Evolutionary conservation across 2,797 vertebrate species (phyloP).

Genomic region (Dallia pectoralis): DNA sequence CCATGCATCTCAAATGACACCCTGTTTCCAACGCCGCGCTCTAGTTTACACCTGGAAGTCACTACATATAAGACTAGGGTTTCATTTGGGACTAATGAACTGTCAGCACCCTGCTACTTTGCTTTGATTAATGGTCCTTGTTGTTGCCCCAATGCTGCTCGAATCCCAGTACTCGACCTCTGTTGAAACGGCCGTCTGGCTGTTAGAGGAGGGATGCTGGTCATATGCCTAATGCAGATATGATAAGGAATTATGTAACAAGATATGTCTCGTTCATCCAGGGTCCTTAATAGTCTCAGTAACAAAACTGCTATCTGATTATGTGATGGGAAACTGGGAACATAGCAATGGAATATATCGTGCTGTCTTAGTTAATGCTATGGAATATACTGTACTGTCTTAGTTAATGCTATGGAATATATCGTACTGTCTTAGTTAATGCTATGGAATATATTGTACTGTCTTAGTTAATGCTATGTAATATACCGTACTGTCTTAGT

Average conservation of each 20-base stretch:
- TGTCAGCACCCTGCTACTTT: constrained; percentile 4
- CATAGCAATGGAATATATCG: background rate
- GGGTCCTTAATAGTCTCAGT: background rate
- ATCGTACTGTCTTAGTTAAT: too few species aligned
- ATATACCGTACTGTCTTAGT: too few species aligned
- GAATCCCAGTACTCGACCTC: background rate
- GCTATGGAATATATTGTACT: too few species aligned
- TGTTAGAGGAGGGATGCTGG: background rate
- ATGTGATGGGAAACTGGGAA: background rate
- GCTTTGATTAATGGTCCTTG: constrained; percentile 8
- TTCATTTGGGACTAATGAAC: background rate
- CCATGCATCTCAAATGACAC: background rate
- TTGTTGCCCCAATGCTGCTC: background rate
- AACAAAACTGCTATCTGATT: background rate
- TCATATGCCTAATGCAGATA: background rate
- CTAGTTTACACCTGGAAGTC: background rate
- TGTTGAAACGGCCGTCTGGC: constrained; percentile 6
- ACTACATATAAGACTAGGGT: background rate
- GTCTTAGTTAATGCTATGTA: too few species aligned
- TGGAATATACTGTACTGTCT: too few species aligned
- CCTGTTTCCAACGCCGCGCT: background rate
- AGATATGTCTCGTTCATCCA: background rate
- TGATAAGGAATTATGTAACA: background rate
- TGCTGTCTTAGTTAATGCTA: background rate
- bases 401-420: too few species aligned